Percentiles rank a stretch among this genome's conserved stretches.
Evolutionary conservation across 2,113 vertebrate species (phyloP).

Genomic region (Rhineura floridana): DNA sequence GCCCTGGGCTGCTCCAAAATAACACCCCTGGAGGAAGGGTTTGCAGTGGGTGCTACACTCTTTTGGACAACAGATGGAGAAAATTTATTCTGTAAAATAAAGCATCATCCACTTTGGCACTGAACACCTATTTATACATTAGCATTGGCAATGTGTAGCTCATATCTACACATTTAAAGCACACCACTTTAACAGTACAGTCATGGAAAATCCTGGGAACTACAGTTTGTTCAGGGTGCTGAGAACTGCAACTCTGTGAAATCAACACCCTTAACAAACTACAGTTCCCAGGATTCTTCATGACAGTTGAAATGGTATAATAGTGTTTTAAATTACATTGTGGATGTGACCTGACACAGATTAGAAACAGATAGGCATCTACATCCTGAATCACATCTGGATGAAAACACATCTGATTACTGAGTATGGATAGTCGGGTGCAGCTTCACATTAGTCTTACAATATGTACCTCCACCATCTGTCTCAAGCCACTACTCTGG

Average conservation of each 20-base stretch:
- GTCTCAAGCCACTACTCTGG: neutral
- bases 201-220: too few relatives aligned
- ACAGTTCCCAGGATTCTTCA: too few relatives aligned
- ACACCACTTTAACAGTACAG: too few relatives aligned
- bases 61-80: neutral
- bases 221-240: too few relatives aligned
- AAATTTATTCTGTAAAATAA: neutral
- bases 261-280: too few relatives aligned
- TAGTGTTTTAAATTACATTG: too few relatives aligned
- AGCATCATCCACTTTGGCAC: neutral
- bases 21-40: neutral
- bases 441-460: neutral
- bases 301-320: too few relatives aligned
- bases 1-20: too few relatives aligned
- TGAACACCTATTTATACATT: neutral
- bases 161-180: too few relatives aligned
- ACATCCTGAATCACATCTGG: neutral
- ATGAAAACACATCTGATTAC: neutral
- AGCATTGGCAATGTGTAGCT: too few relatives aligned
- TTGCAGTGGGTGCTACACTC: neutral
- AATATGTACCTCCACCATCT: neutral
- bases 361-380: neutral
- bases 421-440: neutral
- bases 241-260: too few relatives aligned
- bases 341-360: neutral